Evolutionary conservation across 2,113 vertebrate genomes (phyloP).

Genomic region (Festucalex cinctus): DNA sequence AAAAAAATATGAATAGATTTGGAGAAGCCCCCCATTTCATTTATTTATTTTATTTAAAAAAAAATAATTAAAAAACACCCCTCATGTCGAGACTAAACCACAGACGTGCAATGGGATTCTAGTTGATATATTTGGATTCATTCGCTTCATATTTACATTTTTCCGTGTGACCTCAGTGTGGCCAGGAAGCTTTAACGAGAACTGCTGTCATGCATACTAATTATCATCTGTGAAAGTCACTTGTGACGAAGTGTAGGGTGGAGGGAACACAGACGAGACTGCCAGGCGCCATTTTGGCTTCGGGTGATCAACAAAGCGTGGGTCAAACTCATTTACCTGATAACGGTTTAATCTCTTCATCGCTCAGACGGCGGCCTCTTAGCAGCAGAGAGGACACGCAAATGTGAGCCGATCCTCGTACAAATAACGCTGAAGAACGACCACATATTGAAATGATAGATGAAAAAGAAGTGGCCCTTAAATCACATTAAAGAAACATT

Average conservation of each 20-base stretch:
- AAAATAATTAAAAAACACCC: too few species aligned
- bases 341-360: slow-evolving; percentile 4
- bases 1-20: neutral
- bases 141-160: neutral
- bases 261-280: neutral
- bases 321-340: slow-evolving; percentile 12
- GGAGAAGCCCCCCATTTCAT: neutral
- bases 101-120: neutral
- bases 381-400: neutral
- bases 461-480: too few species aligned
- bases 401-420: neutral
- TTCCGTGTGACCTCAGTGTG: neutral
- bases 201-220: neutral
- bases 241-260: neutral
- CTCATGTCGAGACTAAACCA: neutral
- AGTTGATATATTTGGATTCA: neutral
- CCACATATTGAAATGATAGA: too few species aligned
- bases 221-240: slow-evolving; percentile 1
- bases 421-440: neutral
- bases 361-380: neutral
- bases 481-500: too few species aligned
- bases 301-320: slow-evolving; percentile 5
- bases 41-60: neutral
- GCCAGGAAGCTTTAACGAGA: neutral
- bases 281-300: slow-evolving; percentile 3